phyloP scores from a whole-genome alignment of 2,888 invertebrate genomes.

The Oligia fasciuncula region DNA sequence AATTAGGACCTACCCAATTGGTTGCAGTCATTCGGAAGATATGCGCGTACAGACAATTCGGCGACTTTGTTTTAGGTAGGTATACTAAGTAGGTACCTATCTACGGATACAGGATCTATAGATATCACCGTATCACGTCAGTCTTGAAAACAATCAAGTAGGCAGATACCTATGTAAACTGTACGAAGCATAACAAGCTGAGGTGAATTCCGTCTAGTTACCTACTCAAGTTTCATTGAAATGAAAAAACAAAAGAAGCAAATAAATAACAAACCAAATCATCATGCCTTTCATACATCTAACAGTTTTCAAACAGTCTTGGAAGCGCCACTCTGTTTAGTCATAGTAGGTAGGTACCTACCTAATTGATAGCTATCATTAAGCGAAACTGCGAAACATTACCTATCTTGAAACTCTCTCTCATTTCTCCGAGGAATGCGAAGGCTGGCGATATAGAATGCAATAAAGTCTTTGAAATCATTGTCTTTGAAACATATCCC shows the following conservation, averaged over 20 bases:
- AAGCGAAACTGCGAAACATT: slow-evolving; percentile 1
- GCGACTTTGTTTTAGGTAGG: too few species aligned
- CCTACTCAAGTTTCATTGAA: not conserved
- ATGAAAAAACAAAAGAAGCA: slow-evolving; percentile 11
- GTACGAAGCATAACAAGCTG: slow-evolving; percentile 1
- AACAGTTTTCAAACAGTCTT: slow-evolving; percentile 16
- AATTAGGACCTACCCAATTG: too few species aligned
- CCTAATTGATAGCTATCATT: not conserved
- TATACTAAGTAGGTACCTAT: too few species aligned
- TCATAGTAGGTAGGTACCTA: slow-evolving; percentile 8
- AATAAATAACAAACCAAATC: slow-evolving; percentile 26
- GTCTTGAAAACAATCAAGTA: not conserved
- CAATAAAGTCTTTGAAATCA: slow-evolving; percentile 22
- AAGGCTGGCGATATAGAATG: slow-evolving; percentile 10
- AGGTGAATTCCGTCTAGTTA: slow-evolving; percentile 14
- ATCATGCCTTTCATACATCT: not conserved
- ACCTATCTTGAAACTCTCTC: slow-evolving; percentile 31
- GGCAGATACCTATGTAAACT: not conserved
- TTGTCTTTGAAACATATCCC: slow-evolving; percentile 23
- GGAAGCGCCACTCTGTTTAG: slow-evolving; percentile 21
- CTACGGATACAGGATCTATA: too few species aligned
- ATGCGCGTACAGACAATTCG: too few species aligned
- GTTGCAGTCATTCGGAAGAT: too few species aligned
- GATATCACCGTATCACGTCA: not conserved
- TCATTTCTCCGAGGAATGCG: slow-evolving; percentile 20